phyloP scores from a whole-genome alignment of 2,888 invertebrate genomes.

The Neoaliturus tenellus region DNA sequence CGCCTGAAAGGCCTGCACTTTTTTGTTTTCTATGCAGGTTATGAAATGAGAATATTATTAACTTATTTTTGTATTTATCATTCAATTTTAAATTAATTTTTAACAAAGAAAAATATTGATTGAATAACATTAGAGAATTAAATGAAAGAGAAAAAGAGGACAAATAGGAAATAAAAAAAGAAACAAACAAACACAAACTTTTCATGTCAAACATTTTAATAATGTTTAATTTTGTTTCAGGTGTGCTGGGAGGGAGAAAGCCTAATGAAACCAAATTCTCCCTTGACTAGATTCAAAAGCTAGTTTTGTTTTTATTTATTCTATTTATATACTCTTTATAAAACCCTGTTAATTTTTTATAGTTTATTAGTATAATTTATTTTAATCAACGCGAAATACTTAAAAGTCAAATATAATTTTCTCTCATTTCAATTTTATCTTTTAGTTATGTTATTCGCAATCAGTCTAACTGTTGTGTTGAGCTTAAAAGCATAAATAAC shows the following conservation, averaged over 20 bases:
- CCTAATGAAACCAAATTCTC: not conserved
- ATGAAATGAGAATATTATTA: no score
- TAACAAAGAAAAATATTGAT: no score
- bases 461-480: not conserved
- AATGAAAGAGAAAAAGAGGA: no score
- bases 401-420: not conserved
- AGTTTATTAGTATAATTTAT: conserved; percentile 15
- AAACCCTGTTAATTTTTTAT: not conserved
- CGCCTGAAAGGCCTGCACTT: no score
- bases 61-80: no score
- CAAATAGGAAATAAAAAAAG: no score
- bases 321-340: not conserved
- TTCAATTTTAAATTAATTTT: no score
- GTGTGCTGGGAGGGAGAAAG: not conserved
- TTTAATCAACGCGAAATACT: not conserved
- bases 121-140: no score
- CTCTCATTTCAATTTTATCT: not conserved
- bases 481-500: not conserved
- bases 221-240: not conserved
- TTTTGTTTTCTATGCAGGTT: no score
- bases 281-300: not conserved
- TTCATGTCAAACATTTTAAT: no score
- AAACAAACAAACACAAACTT: no score
- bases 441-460: not conserved
- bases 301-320: conserved; percentile 25